These are phyloP conservation scores for Thalassarche chlororhynchos DNA, from an alignment of 2,113 vertebrate genomes.

Conservation along the genomic window DNA sequence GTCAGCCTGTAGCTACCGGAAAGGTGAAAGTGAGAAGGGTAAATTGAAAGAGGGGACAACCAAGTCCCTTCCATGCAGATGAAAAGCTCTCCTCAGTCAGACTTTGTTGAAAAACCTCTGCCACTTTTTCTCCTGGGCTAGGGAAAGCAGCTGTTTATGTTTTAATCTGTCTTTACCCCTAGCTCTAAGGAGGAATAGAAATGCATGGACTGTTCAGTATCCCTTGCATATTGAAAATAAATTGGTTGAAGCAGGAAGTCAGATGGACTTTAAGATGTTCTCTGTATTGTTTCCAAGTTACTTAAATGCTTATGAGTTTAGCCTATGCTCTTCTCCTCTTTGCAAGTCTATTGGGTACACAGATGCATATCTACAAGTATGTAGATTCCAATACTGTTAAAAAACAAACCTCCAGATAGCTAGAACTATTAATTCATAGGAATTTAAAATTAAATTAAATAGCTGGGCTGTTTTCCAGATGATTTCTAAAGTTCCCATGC, in stretches of 20 bases:
- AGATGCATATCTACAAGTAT: background rate
- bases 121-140: background rate
- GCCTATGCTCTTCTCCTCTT: background rate
- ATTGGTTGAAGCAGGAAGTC: conserved; percentile 52
- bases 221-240: background rate
- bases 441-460: conserved; percentile 58
- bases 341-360: background rate
- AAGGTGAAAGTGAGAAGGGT: background rate
- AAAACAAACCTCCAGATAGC: background rate
- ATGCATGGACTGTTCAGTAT: background rate
- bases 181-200: background rate
- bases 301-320: conserved; percentile 11
- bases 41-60: background rate
- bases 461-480: conserved; percentile 65
- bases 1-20: background rate
- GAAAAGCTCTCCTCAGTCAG: background rate
- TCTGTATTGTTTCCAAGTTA: conserved; percentile 37
- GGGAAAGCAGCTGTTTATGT: background rate
- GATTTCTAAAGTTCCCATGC: conserved; percentile 38
- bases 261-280: conserved; percentile 39
- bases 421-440: conserved; percentile 25
- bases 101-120: background rate
- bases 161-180: background rate
- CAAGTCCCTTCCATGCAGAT: background rate
- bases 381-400: background rate